Evolutionary conservation across 2,888 invertebrate genomes (phyloP), one percentile per base, ranked within the genome.

Genomic region (Syrista parreyssii): DNA sequence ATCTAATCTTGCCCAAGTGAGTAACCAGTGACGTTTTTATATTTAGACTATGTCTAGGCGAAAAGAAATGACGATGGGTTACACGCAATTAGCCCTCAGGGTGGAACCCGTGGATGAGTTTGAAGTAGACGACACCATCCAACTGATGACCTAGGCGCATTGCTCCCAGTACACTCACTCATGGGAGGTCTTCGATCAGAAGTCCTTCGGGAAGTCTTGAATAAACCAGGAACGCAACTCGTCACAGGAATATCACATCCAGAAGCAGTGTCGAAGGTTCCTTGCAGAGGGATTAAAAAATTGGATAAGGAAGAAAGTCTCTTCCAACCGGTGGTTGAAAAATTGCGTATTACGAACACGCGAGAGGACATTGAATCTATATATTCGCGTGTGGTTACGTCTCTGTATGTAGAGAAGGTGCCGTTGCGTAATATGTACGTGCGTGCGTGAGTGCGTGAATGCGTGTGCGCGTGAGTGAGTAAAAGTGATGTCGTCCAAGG

Each of bases 21-120:
- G 1, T 55, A 0, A 55, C 55, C 55, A 2, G 23, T 2, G 23
- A 33, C 12, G 12, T 9, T 71, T 77, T 3, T 40, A 40, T 75
- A 82, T 73, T 1, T 79, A 91, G 91, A 85, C 89, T 15, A 85
- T 89, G 78, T 90, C 91, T 30, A 87, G 88, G 72, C 87, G 88
- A 78, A 89, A 90, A 78, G 84, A 84, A 15, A 82, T 88, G 40
- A 86, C 83, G 40, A 88, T 90, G 85, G 91, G 90, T 35, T 91
- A 91, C 82, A 91, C 90, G 73, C 89, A 91, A 75, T 82, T 91
- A 69, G 87, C 91, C 23, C 88, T 91, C 69, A 86, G 86, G 76
- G 85, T 89, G 79, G 91, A 91, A 76, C 89, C 89, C 30, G 83
- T 88, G 32, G 91, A 91, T 69, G 91, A 91, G n/a, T 83, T 82